These are phyloP conservation scores for Druceiella hillmani DNA, from an alignment of 2,888 invertebrate species.

Conservation along the genomic window DNA sequence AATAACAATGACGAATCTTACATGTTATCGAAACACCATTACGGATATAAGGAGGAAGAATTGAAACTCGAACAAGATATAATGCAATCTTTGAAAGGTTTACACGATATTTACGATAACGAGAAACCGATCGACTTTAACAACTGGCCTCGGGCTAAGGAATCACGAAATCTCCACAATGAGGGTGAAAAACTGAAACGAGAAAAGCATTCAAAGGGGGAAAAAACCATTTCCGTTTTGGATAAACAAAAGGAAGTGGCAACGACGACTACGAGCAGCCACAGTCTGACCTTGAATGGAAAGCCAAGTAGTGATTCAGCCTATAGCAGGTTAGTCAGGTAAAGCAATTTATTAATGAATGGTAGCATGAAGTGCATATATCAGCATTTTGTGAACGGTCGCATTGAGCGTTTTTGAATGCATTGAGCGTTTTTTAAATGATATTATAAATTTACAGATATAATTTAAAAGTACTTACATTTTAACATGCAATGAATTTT, in stretches of 20 bases:
- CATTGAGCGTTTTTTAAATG: too few species aligned
- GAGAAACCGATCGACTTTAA: slow-evolving; percentile 41
- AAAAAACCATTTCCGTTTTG: slow-evolving; percentile 33
- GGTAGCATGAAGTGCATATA: too few species aligned
- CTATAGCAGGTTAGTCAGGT: slow-evolving; percentile 74
- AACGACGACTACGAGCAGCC: slow-evolving; percentile 37
- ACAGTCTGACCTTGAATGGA: slow-evolving; percentile 33
- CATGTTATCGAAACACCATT: slow-evolving; percentile 29
- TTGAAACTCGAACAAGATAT: slow-evolving; percentile 40
- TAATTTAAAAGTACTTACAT: too few species aligned
- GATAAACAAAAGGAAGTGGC: slow-evolving; percentile 33
- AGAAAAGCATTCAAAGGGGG: slow-evolving; percentile 32
- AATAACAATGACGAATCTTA: slow-evolving; percentile 36
- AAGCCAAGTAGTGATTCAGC: slow-evolving; percentile 64
- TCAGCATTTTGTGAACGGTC: too few species aligned
- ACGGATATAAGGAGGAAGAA: slow-evolving; percentile 40
- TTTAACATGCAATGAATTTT: too few species aligned
- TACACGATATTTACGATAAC: slow-evolving; percentile 44
- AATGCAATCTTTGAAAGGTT: slow-evolving; percentile 48
- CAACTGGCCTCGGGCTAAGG: too few species aligned
- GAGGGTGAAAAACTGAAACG: slow-evolving; percentile 32
- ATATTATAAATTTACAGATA: too few species aligned
- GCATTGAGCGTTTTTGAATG: too few species aligned
- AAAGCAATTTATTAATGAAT: too few species aligned
- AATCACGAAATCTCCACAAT: too few species aligned